Percentiles rank a stretch among this genome's conserved stretches.
These are phyloP conservation scores for Lamprologus lemairii DNA, from an alignment of 2,113 vertebrate species.

Conservation along the genomic window DNA sequence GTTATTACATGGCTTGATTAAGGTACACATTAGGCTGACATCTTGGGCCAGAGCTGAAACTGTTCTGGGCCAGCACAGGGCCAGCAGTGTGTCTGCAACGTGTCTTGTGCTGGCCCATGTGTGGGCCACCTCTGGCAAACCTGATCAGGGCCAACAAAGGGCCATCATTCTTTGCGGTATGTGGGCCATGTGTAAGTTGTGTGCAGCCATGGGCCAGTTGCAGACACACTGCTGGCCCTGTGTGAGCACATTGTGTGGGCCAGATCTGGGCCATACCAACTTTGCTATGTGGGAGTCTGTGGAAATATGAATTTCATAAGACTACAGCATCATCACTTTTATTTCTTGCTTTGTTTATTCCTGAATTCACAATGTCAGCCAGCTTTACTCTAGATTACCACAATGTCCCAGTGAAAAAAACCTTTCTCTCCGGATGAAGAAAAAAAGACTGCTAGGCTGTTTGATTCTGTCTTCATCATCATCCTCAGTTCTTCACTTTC, in stretches of 20 bases:
- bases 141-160: not conserved
- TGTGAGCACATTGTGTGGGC: not conserved
- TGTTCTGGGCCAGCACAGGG: not conserved
- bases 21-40: not conserved
- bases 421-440: no score
- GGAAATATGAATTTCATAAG: slow-evolving; percentile 15
- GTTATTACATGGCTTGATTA: no score
- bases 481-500: slow-evolving; percentile 9
- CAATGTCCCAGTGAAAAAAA: not conserved
- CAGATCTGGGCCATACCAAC: not conserved
- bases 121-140: not conserved
- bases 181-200: not conserved
- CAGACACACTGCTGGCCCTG: not conserved
- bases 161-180: not conserved
- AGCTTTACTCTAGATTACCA: slow-evolving; percentile 54
- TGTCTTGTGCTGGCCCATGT: not conserved
- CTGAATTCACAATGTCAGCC: slow-evolving; percentile 35
- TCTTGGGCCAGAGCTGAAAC: not conserved
- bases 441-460: not conserved
- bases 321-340: slow-evolving; percentile 40
- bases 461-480: not conserved
- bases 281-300: not conserved
- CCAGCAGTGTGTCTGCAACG: not conserved
- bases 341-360: slow-evolving; percentile 37
- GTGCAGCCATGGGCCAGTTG: not conserved